Evolutionary conservation across 2,113 vertebrate species (phyloP).

Genomic region (Rhineura floridana): DNA sequence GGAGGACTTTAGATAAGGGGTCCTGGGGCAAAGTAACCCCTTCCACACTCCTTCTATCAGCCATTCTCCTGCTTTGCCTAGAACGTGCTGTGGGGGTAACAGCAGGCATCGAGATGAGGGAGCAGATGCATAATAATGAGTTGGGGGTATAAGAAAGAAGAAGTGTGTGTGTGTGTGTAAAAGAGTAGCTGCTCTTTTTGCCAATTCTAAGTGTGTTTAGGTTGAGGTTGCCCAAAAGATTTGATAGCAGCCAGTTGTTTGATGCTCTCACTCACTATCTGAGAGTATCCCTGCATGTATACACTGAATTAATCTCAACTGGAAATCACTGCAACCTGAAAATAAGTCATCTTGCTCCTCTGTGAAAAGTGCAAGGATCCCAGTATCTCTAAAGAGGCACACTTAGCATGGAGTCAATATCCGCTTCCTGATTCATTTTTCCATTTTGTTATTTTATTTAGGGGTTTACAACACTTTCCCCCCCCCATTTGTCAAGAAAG

Average conservation of each 20-base stretch:
- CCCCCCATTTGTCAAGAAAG: background rate
- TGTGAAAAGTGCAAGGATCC: constrained; percentile 3
- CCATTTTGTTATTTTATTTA: constrained; percentile 2
- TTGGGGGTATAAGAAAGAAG: background rate
- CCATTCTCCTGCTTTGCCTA: constrained; percentile 47
- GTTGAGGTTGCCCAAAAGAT: accelerated
- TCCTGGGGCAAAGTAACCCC: constrained; percentile 73
- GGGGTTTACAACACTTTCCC: constrained; percentile 21
- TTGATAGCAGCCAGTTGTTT: background rate
- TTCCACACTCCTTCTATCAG: constrained; percentile 52
- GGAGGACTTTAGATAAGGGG: constrained; percentile 73
- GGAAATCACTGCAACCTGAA: background rate
- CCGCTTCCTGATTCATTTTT: background rate
- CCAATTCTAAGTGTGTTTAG: background rate
- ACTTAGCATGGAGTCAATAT: accelerated
- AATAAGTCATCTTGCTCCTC: background rate
- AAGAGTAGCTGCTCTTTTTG: background rate
- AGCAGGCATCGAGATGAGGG: constrained; percentile 33
- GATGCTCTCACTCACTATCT: background rate
- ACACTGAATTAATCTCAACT: background rate
- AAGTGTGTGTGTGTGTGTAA: background rate
- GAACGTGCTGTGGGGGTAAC: background rate
- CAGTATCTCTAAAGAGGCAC: background rate
- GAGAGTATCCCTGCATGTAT: accelerated
- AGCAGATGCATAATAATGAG: constrained; percentile 27